Conservation (phyloP, 2,888 invertebrate species). For the Nephrotoma guestfalica region DNA sequence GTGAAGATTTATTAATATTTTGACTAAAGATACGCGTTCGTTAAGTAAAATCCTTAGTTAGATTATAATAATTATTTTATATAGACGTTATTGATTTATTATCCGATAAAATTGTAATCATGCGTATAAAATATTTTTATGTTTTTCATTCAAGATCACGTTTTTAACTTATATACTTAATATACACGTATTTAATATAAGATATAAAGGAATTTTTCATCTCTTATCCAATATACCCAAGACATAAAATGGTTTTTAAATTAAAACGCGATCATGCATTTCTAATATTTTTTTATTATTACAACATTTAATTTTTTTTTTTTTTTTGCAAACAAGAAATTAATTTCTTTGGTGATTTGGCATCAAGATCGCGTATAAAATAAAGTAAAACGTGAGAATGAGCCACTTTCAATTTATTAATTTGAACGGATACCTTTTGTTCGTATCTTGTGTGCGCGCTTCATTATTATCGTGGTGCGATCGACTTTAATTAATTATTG, state of each 20-base stretch:
- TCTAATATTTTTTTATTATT: background rate
- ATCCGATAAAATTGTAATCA: background rate
- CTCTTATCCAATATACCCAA: background rate
- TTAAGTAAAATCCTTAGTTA: background rate
- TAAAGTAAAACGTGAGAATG: background rate
- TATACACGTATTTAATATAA: background rate
- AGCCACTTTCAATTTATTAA: background rate
- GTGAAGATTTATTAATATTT: background rate
- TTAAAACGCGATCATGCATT: background rate
- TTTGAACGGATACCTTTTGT: background rate
- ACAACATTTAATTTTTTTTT: background rate
- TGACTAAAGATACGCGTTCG: background rate
- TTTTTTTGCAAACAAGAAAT: background rate
- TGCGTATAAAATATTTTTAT: background rate
- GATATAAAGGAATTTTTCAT: background rate
- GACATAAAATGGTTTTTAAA: background rate
- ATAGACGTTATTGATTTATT: background rate
- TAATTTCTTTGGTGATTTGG: background rate
- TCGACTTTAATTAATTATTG: background rate
- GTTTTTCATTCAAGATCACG: background rate
- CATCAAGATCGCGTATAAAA: background rate
- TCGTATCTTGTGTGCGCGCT: background rate
- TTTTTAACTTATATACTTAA: background rate
- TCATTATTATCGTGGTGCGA: background rate
- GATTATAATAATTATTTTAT: background rate